These are phyloP conservation scores for Barnardius zonarius DNA, from an alignment of 2,113 vertebrate genomes.

Conservation along the genomic window DNA sequence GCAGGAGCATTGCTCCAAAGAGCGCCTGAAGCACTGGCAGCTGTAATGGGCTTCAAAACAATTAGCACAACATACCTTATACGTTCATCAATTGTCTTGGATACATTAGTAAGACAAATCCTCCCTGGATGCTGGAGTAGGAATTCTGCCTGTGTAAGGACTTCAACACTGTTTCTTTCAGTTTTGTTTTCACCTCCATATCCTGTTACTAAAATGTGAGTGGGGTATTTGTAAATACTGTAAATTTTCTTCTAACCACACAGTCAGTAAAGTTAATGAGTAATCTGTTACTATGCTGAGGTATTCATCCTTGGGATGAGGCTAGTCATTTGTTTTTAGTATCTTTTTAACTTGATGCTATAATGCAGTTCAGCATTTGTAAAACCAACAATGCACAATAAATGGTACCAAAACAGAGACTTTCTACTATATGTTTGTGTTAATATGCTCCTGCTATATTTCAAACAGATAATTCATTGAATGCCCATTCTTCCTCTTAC, in stretches of 20 bases:
- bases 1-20: not conserved
- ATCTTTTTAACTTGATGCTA: not conserved
- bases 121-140: not conserved
- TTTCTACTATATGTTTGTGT: slow-evolving; percentile 61
- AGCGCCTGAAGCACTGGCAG: not conserved
- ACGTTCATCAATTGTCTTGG: not conserved
- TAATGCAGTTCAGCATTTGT: not conserved
- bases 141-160: not conserved
- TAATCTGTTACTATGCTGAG: not conserved
- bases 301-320: not conserved
- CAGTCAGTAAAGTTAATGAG: not conserved
- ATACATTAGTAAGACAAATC: not conserved
- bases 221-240: not conserved
- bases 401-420: not conserved
- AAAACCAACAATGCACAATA: not conserved
- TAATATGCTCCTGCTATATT: slow-evolving; percentile 71
- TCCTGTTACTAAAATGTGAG: not conserved
- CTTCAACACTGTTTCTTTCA: not conserved
- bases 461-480: slow-evolving; percentile 80
- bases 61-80: not conserved
- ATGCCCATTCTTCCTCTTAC: slow-evolving; percentile 78
- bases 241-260: not conserved
- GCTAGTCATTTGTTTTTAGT: not conserved
- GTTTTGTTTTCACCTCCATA: not conserved
- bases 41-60: not conserved